These are phyloP conservation scores for Laspeyria flexula DNA, from an alignment of 2,888 invertebrate genomes.

Conservation along the genomic window DNA sequence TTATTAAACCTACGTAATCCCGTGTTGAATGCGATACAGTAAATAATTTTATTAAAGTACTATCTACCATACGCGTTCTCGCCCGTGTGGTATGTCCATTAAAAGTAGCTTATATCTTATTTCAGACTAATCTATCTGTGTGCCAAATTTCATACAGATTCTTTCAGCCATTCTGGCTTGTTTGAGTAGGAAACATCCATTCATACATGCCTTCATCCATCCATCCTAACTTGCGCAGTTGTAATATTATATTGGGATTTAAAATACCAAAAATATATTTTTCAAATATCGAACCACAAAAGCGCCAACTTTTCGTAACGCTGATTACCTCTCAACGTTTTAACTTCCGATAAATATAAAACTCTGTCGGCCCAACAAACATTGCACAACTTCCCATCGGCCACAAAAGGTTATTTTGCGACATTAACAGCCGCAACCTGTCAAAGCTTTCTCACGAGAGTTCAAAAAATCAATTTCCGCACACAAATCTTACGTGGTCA, in stretches of 20 bases:
- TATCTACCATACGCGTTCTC: no score
- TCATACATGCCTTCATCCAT: no score
- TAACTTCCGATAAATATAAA: conserved; percentile 52
- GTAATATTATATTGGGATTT: no score
- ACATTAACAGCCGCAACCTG: conserved; percentile 71
- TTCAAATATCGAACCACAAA: conserved; percentile 5
- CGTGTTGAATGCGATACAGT: background rate
- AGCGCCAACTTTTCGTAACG: conserved; percentile 14
- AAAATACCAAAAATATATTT: no score
- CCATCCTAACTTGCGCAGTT: no score
- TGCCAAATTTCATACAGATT: no score
- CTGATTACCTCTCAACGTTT: conserved; percentile 22
- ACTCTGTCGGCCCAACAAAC: conserved; percentile 34
- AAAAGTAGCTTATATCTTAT: no score
- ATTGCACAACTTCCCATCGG: conserved; percentile 66
- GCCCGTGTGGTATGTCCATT: no score
- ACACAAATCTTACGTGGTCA: conserved; percentile 82
- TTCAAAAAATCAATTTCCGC: conserved; percentile 85
- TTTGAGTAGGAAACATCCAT: no score
- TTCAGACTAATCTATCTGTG: no score
- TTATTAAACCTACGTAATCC: conserved; percentile 1
- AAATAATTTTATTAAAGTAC: conserved; percentile 2
- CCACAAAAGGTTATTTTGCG: conserved; percentile 56
- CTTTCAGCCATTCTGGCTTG: no score
- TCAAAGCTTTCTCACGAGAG: conserved; percentile 80